Base-by-base conservation (phyloP, 2,113 vertebrate genomes). In the Anolis sagrei region DNA sequence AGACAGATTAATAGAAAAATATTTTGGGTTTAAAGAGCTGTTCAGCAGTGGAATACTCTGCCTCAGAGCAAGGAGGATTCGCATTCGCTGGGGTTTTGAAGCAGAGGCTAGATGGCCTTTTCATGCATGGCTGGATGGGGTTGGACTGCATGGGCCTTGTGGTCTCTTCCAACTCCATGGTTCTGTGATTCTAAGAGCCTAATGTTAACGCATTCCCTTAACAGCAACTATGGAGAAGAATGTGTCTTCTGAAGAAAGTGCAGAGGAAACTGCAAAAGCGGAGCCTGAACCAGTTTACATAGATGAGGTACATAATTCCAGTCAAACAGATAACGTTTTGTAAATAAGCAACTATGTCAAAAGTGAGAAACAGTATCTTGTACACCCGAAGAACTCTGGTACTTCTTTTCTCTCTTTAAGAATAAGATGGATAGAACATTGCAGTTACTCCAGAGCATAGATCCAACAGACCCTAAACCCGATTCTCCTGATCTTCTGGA, bases 281-380 rank as follows among this genome's bases (percentile, higher is more conserved):
- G 98, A 99, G 83, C 97, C 98, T 14, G 97, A 98, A 89, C 97
- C 98, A 44, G 97, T 99, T 88, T 97, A 95, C 89, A 99, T 99
- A 93, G 98, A 99, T 85, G 99, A 99, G 97, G 99, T 99, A 96
- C 7, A 92, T 79, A 69, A 68, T 82, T n/a, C 36, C 85, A 89
- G 93, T 83, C 85, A 68, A 85, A 86, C 48, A 34, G 8, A 48
- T 70, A 64, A 0, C 10, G 68, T 32, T 79, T 64, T 73, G 32
- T 73, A 54, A 62, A 64, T 27, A 82, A n/a, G 54, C n/a, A 49
- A 79, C 2, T 25, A 14, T 72, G 36, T 75, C 16, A 27, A 49
- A 8, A 48, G 21, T 73, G 66, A 79, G n/a, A 64, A 49, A n/a
- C 19, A 34, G 39, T 36, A 5, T 29, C 61, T 74, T 81, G 68